phyloP scores from a whole-genome alignment of 2,797 vertebrate genomes.

The Fringilla coelebs region DNA sequence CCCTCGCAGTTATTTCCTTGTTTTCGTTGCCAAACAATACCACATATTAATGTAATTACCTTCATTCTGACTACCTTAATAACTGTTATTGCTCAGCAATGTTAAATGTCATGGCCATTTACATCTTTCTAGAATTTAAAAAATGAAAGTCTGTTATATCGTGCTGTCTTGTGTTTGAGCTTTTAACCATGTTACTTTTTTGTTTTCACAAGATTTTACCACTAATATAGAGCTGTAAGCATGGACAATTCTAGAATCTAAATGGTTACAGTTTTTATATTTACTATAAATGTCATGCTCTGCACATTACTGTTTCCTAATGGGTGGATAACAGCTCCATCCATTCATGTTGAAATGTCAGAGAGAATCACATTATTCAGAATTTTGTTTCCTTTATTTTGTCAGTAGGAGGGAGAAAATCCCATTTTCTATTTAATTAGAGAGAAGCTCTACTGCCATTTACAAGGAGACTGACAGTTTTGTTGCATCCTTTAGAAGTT shows the following conservation, averaged over 20 bases:
- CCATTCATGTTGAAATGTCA: background rate
- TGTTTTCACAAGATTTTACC: background rate
- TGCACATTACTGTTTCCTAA: background rate
- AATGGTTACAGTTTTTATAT: background rate
- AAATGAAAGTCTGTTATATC: background rate
- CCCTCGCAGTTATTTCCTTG: background rate
- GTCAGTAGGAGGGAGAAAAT: background rate
- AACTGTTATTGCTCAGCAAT: background rate
- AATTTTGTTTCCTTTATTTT: background rate
- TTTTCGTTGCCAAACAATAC: background rate
- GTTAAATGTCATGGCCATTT: background rate
- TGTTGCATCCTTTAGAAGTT: background rate
- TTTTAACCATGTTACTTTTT: background rate
- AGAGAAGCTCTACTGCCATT: background rate
- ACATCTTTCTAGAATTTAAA: background rate
- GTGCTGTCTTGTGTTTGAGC: background rate
- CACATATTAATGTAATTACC: background rate
- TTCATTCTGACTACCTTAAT: background rate
- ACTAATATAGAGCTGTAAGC: background rate
- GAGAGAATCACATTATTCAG: background rate
- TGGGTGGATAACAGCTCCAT: background rate
- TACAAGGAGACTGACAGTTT: background rate
- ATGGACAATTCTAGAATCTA: background rate
- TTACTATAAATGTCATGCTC: background rate
- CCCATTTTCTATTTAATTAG: background rate